Percentiles rank a stretch among this genome's conserved stretches.
phyloP scores from a whole-genome alignment of 2,888 invertebrate species.

The Tetropium fuscum region DNA sequence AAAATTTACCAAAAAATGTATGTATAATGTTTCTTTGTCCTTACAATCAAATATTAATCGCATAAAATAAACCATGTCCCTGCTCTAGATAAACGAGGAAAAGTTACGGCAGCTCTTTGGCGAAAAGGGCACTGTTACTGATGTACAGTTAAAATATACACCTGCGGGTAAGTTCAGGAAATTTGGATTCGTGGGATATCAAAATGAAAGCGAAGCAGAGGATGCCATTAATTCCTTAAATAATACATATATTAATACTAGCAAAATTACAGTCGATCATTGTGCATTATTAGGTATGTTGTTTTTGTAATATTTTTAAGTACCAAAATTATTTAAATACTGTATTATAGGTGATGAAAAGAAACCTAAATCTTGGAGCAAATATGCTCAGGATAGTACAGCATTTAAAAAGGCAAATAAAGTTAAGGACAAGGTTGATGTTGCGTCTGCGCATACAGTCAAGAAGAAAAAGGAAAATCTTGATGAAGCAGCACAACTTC shows the following conservation, averaged over 20 bases:
- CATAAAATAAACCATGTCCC: slow-evolving; percentile 8
- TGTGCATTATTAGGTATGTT: slow-evolving; percentile 74
- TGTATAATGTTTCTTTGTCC: slow-evolving; percentile 56
- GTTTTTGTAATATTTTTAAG: neutral
- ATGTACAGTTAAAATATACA: slow-evolving; percentile 93
- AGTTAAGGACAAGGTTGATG: slow-evolving; percentile 48
- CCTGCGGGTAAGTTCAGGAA: slow-evolving; percentile 91
- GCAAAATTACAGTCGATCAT: slow-evolving; percentile 81
- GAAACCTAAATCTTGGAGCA: slow-evolving; percentile 95
- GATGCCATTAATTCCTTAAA: slow-evolving; percentile 84
- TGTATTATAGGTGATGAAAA: slow-evolving; percentile 72
- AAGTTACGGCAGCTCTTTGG: slow-evolving; percentile 82
- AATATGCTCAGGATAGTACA: slow-evolving; percentile 85
- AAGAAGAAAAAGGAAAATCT: slow-evolving; percentile 67
- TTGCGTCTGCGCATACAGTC: slow-evolving; percentile 42
- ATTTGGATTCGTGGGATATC: slow-evolving; percentile 94
- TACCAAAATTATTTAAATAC: no score
- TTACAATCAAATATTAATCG: slow-evolving; percentile 8
- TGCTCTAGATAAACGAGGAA: slow-evolving; percentile 79
- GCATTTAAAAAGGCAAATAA: slow-evolving; percentile 70
- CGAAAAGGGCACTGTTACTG: slow-evolving; percentile 88
- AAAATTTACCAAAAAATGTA: slow-evolving; percentile 91
- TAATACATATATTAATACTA: slow-evolving; percentile 86
- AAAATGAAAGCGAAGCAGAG: slow-evolving; percentile 82
- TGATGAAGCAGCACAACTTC: slow-evolving; percentile 67